Base-by-base conservation (phyloP, 2,113 vertebrate species). In the Propithecus coquereli region DNA sequence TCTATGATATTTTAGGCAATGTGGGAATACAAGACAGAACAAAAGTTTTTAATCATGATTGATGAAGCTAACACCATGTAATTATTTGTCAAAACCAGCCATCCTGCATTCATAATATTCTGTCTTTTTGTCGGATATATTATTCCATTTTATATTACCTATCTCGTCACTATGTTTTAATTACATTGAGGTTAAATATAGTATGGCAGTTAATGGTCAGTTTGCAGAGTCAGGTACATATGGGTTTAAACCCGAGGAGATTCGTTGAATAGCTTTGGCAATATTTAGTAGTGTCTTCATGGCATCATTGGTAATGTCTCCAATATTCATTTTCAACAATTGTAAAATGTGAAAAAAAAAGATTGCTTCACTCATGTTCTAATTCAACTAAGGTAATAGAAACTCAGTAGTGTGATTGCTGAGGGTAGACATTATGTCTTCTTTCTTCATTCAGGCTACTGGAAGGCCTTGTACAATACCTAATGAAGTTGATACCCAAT, bases 161-260 rank as follows among this genome's bases (percentile, higher is more conserved):
- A 4, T 94, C 32, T 91, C 1, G 30, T 7, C 13, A 59, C 40
- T 10, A 71, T 61, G 4, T 95, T 95, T 92, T 96, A 76, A 65
- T 87, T 92, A 70, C 59, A 92, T 57, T 6, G n/a, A 80, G 8
- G 2, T 87, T 87, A 84, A 94, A 95, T 66, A 63, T 32, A 50
- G 2, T 54, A 3, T 61, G 12, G 2, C 18, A 93, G 47, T 45
- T 73, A 77, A 52, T n/a, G 32, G 77, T 73, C 37, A 54, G 11
- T 25, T 40, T 84, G 17, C 8, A 45, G n/a, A 82, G 3, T 92
- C 25, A 82, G 16, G 10, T 5, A 32, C 11, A 76, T 17, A 34
- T 30, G 32, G 9, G 3, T 91, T 93, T 57, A 91, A 80, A 87
- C 34, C 16, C 13, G 68, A 77, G 8, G 8, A 81, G 45, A 32